A percentile compares a stretch with the other conserved stretches of the same genome.
Evolutionary conservation across 2,113 vertebrate species (phyloP).

Genomic region (Steatornis caripensis): DNA sequence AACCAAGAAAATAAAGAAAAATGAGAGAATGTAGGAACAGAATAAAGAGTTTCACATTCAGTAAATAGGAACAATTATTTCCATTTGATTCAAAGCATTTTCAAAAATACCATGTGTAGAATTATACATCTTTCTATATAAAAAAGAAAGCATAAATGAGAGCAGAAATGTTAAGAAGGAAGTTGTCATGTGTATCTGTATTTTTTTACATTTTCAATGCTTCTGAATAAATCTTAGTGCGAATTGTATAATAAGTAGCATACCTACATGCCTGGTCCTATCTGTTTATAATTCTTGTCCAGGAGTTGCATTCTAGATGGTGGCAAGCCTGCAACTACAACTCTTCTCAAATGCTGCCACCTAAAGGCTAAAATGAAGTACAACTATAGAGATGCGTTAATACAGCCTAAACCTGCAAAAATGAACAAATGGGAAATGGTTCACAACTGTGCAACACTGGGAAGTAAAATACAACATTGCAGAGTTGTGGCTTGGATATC

Average conservation of each 20-base stretch:
- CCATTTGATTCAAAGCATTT: not conserved
- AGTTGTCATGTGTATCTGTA: not conserved
- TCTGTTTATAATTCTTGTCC: not conserved
- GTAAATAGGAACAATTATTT: not conserved
- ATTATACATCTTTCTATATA: not conserved
- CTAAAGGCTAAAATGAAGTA: constrained; percentile 58
- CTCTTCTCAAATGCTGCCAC: constrained; percentile 75
- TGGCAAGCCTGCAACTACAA: not conserved
- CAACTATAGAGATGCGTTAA: not conserved
- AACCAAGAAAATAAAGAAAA: accelerated
- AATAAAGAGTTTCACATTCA: not conserved
- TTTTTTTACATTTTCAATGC: not conserved
- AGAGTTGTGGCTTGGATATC: not conserved
- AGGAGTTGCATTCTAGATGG: not conserved
- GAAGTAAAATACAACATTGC: not conserved
- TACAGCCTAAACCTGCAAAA: not conserved
- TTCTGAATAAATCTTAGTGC: not conserved
- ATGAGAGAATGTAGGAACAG: not conserved
- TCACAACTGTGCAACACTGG: not conserved
- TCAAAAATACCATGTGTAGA: not conserved
- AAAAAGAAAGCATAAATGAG: not conserved
- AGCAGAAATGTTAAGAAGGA: not conserved
- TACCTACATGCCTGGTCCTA: not conserved
- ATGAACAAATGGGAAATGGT: not conserved
- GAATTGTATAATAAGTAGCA: not conserved